Evolutionary conservation across 2,888 invertebrate species (phyloP), one percentile per base, ranked within the genome.

Genomic region (Oxyteleia sp.): DNA sequence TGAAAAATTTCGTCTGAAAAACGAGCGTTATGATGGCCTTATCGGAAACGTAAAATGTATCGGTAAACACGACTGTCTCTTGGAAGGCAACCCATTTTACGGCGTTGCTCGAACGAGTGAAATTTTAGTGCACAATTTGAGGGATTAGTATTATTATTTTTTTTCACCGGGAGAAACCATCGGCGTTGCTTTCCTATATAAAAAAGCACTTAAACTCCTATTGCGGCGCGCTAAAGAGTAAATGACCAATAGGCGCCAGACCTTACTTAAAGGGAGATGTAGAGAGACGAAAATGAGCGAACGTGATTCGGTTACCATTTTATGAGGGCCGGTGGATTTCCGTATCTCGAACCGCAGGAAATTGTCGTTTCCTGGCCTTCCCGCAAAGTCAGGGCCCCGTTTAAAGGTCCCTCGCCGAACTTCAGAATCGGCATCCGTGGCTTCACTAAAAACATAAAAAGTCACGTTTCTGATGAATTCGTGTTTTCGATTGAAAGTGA

Each of bases 301-400:
- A 71, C 74, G 64, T 59, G 75, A 75, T 72, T 69, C 78, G 84
- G 88, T 88, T 88, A 98, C 98, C 98, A 98, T 94, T 97, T 97
- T 87, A 98, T 96, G 87, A 96, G 95, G 68, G 98, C 97, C 1
- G 98, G 97, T 47, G 98, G 98, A 94, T 98, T 98, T 89, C 98
- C 98, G 93, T 97, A 97, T 94, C 97, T 95, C 63, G 98, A 97
- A 87, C 97, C 96, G 93, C 98, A 98, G 93, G 97, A 97, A 82
- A 98, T 96, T 0, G 96, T 96, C 47, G 89, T 90, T 88, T 93
- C 92, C 88, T 92, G 91, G 82, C 90, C 91, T 85, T 93, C 93
- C 86, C 90, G 88, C 64, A 93, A 79, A 29, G 91, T 92, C 63
- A 93, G 88, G 55, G 87, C 87, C 18, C 86, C 88, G 76, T 84